Conservation (phyloP, 2,797 vertebrate species). For the Hydrophis major region DNA sequence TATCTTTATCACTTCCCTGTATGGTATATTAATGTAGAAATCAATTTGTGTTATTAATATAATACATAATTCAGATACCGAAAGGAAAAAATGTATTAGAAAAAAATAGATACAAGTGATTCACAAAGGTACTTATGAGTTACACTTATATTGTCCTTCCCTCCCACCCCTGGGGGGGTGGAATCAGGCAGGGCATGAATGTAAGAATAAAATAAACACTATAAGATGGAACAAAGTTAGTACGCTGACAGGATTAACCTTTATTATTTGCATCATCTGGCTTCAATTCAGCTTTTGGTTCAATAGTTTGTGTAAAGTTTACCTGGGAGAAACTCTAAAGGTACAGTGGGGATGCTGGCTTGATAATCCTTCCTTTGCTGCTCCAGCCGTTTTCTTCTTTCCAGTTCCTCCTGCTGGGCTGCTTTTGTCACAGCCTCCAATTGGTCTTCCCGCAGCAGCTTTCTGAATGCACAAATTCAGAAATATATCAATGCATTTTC, state of each 20-base stretch:
- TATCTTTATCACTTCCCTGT: neutral
- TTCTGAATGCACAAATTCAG: constrained; percentile 73
- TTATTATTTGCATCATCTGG: neutral
- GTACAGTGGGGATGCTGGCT: constrained; percentile 72
- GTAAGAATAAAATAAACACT: neutral
- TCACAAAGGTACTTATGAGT: neutral
- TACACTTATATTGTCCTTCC: neutral
- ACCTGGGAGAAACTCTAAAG: constrained; percentile 85
- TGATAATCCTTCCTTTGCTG: constrained; percentile 95
- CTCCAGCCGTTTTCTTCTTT: constrained; percentile 91
- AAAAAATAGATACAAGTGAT: neutral
- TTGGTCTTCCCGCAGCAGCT: constrained; percentile 94
- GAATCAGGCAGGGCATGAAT: neutral
- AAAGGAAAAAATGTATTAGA: neutral
- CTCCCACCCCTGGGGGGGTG: fast-evolving
- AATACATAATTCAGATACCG: neutral
- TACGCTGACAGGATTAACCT: neutral
- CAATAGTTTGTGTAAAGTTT: constrained; percentile 38
- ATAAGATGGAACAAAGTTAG: neutral
- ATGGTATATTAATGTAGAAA: neutral
- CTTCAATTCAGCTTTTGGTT: neutral
- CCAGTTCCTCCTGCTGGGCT: constrained; percentile 96
- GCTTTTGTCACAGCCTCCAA: constrained; percentile 96
- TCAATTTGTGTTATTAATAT: neutral
- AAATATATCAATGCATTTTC: neutral